Evolutionary conservation across 2,888 invertebrate species (phyloP), one percentile per base, ranked within the genome.

Genomic region (Nipponacmea schrenckii): DNA sequence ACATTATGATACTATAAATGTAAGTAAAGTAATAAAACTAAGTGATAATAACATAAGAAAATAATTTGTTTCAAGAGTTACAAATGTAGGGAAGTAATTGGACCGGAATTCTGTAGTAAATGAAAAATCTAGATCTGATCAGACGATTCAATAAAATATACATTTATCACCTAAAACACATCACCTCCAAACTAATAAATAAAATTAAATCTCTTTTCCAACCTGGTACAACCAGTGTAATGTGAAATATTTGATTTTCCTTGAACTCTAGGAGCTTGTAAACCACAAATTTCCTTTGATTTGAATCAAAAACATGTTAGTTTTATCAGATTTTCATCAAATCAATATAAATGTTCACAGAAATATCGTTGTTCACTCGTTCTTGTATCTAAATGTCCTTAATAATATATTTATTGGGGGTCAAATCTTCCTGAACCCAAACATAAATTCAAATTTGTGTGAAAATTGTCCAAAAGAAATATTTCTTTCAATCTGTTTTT

Each of bases 171-270:
- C 12, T 20, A 24, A 56, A 56, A 20, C 56, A 56, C 20, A 56
- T 56, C 56, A 24, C 20, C 20, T 14, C 8, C 10, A 56, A 20
- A 56, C 56, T 24, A 56, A 56, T 56, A 56, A 56, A 56, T 24
- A 24, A 56, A 56, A 56, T 56, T 24, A 56, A 20, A 56, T 56
- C 56, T 56, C 56, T 56, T 24, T 56, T 56, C 20, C 24, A 24
- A 24, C 20, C 56, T 24, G 3, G 20, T 56, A 20, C 20, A 10
- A 24, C 56, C 20, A 20, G 24, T 24, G n/a, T 56, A 15, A 56
- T 56, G 20, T 56, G 56, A 56, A 56, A 56, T 56, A 56, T 56
- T 56, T 56, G 56, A 24, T 24, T 56, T 24, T 56, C 20, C 56
- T 39, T 56, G 56, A 56, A 56, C 56, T 56, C 20, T 20, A 24